These are phyloP conservation scores for human (Homo sapiens) DNA, from an alignment of 2,113 vertebrate genomes.

Conservation along the genomic window GRCh38 chr13:96417501-96418000, in stretches of 20 bases:
- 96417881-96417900: neutral
- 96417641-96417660: neutral
- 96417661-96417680: neutral
- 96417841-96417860: neutral
- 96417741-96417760: neutral
- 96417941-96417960: neutral
- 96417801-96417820: neutral
- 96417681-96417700: neutral
- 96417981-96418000: neutral
- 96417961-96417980: neutral
- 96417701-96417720: neutral
- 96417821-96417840: neutral
- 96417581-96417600: neutral
- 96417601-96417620: too few relatives aligned
- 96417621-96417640: neutral
- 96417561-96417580: neutral
- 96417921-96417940: conserved; percentile 20
- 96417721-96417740: neutral
- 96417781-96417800: neutral
- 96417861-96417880: neutral
- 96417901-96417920: neutral
- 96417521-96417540: neutral
- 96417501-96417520: neutral
- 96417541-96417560: neutral
- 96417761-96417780: neutral